phyloP scores from a whole-genome alignment of 2,888 invertebrate genomes.

The Drymonia ruficornis region DNA sequence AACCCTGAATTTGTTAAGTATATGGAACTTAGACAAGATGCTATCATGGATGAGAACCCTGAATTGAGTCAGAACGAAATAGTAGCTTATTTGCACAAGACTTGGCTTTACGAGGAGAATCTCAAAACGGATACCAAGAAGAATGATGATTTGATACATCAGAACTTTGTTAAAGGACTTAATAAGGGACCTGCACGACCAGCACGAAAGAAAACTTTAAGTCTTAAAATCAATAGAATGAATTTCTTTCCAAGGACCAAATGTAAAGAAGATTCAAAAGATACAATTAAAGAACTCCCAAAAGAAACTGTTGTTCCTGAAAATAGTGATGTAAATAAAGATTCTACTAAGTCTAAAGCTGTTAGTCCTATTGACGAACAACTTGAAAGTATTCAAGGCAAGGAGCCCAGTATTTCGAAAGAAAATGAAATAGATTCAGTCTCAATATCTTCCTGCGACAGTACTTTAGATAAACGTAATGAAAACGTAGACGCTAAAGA shows the following conservation, averaged over 20 bases:
- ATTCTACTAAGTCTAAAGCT: neutral
- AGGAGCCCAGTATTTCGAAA: neutral
- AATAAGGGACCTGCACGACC: conserved; percentile 21
- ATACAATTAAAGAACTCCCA: neutral
- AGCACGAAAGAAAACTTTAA: conserved; percentile 23
- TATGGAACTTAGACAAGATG: conserved; percentile 73
- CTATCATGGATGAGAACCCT: conserved; percentile 77
- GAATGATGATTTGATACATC: conserved; percentile 47
- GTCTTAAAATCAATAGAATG: conserved; percentile 19
- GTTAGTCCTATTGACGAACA: neutral
- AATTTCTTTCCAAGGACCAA: conserved; percentile 14
- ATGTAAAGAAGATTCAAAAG: conserved; percentile 16
- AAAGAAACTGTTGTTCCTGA: neutral
- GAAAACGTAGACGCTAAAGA: neutral
- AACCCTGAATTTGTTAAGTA: conserved; percentile 76
- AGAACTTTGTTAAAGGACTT: conserved; percentile 55
- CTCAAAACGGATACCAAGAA: conserved; percentile 61
- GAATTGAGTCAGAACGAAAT: conserved; percentile 72
- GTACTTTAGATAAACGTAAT: neutral
- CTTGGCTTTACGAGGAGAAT: conserved; percentile 74
- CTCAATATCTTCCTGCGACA: neutral
- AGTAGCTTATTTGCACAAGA: conserved; percentile 72
- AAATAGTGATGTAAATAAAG: neutral
- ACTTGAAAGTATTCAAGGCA: neutral
- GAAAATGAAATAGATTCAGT: neutral